A percentile compares a stretch with the other conserved stretches of the same genome.
Evolutionary conservation across 2,797 vertebrate genomes (phyloP).

Genomic region (Pteronotus mesoamericanus): DNA sequence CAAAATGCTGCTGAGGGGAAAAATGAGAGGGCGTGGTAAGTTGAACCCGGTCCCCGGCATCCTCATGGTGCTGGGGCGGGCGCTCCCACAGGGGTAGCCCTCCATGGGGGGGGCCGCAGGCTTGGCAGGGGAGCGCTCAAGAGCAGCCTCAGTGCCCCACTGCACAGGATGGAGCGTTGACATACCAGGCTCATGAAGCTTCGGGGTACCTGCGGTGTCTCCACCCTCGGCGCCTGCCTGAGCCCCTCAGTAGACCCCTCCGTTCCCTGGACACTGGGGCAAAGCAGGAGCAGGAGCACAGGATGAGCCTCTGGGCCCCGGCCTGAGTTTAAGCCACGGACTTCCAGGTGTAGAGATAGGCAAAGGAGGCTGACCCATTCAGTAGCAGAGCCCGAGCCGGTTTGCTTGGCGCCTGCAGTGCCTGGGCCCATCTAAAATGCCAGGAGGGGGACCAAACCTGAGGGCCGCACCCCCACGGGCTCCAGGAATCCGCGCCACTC

Average conservation of each 20-base stretch:
- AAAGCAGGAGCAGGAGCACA: background rate
- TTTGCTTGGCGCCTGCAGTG: conserved; percentile 25
- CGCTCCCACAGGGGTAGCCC: background rate
- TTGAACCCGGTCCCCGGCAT: background rate
- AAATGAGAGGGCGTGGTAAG: background rate
- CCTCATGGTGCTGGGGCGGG: background rate
- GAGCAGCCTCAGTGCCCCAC: background rate
- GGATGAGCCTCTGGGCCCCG: background rate
- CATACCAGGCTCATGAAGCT: conserved; percentile 68
- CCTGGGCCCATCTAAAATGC: conserved; percentile 45
- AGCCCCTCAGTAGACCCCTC: background rate
- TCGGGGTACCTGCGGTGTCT: background rate
- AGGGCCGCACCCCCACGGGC: background rate
- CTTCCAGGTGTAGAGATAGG: background rate
- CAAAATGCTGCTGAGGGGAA: conserved; percentile 63
- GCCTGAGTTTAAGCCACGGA: background rate
- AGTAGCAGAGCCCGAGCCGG: conserved; percentile 31
- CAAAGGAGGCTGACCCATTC: conserved; percentile 46
- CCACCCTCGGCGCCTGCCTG: background rate
- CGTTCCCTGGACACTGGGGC: conserved; percentile 45
- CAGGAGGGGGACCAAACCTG: background rate
- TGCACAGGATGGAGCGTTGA: background rate
- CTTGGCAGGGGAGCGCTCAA: background rate
- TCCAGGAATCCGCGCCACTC: background rate
- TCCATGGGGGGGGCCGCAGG: background rate